phyloP scores from a whole-genome alignment of 2,888 invertebrate genomes.

The Cheiracanthium punctorium region DNA sequence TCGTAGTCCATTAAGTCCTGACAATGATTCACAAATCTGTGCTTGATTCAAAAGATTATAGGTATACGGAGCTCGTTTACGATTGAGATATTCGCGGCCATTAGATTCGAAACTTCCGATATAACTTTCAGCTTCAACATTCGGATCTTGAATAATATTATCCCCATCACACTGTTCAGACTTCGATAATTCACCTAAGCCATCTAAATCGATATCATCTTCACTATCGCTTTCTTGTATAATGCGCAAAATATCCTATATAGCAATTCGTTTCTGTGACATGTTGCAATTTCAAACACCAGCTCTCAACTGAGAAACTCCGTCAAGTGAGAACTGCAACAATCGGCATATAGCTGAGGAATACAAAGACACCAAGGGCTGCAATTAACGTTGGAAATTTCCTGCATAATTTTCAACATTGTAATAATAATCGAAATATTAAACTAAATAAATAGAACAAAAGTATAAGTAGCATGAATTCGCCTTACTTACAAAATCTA shows the following conservation, averaged over 20 bases:
- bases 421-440: too few species aligned
- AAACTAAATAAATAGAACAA: too few species aligned
- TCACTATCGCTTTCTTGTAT: constrained; percentile 12
- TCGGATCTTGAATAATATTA: not conserved
- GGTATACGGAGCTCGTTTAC: not conserved
- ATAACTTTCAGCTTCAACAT: not conserved
- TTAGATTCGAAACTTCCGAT: not conserved
- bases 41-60: not conserved
- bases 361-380: too few species aligned
- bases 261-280: not conserved
- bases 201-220: too few species aligned
- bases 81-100: not conserved
- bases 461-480: too few species aligned
- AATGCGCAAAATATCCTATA: not conserved
- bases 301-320: not conserved
- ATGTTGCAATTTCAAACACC: not conserved
- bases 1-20: constrained; percentile 10
- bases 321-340: too few species aligned
- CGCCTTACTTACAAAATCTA: too few species aligned
- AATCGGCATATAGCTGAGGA: not conserved
- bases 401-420: too few species aligned
- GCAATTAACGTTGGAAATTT: too few species aligned
- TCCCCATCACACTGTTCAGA: not conserved
- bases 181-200: not conserved
- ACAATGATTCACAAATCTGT: not conserved